Evolutionary conservation across 2,113 vertebrate species (phyloP).

Genomic region (Heliornis fulica): DNA sequence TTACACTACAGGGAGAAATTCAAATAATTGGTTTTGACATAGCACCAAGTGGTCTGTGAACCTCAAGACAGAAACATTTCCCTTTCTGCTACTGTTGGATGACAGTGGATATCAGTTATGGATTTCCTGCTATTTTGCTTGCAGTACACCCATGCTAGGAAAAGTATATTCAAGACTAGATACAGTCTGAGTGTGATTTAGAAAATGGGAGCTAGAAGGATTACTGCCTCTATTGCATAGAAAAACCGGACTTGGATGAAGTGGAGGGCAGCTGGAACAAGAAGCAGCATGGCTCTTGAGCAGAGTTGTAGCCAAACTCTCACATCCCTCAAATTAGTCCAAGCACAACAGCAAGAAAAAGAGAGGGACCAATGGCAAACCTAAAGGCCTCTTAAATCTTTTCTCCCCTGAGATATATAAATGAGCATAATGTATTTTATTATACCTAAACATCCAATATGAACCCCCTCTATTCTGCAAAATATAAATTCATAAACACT

Average conservation of each 20-base stretch:
- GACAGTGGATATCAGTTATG: not conserved
- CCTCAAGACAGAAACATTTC: not conserved
- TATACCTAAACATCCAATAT: not conserved
- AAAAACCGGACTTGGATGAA: not conserved
- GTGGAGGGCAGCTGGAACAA: not conserved
- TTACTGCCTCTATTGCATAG: not conserved
- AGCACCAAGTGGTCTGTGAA: not conserved
- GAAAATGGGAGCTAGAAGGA: not conserved
- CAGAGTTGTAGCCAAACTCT: not conserved
- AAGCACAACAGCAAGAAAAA: not conserved
- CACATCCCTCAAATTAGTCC: not conserved
- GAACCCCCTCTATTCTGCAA: not conserved
- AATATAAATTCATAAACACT: not conserved
- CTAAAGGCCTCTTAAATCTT: not conserved
- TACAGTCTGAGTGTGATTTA: not conserved
- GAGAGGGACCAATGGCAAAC: not conserved
- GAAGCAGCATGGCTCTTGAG: not conserved
- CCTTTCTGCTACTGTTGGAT: not conserved
- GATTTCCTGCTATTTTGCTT: not conserved
- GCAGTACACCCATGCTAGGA: not conserved
- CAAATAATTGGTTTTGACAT: not conserved
- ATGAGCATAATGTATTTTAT: not conserved
- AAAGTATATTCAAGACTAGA: not conserved
- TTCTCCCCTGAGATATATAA: not conserved
- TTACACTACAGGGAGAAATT: not conserved